These are phyloP conservation scores for Oppia nitens DNA, from an alignment of 1,140 invertebrate species.

Conservation along the genomic window DNA sequence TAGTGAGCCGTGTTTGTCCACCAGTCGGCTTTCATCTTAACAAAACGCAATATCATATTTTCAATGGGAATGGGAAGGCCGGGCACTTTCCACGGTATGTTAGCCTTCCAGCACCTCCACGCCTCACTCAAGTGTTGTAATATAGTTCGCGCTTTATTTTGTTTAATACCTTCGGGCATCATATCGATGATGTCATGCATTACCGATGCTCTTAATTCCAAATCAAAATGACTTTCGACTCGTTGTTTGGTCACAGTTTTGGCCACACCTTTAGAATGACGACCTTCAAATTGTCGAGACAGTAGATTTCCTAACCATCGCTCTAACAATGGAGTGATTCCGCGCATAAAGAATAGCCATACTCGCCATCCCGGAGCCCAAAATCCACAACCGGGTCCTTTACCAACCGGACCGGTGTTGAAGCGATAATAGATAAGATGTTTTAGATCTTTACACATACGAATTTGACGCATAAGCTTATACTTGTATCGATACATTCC, in stretches of 20 bases:
- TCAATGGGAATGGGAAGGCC: slow-evolving; percentile 97
- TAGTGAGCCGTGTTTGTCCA: slow-evolving; percentile 99
- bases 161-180: slow-evolving; percentile 99
- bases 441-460: slow-evolving; percentile 99
- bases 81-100: slow-evolving; percentile 99
- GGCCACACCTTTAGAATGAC: slow-evolving; percentile 95
- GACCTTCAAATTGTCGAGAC: slow-evolving; percentile 94
- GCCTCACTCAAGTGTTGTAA: slow-evolving; percentile 97
- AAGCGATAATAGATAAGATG: slow-evolving; percentile 99
- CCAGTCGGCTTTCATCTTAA: slow-evolving; percentile 99
- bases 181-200: slow-evolving; percentile 99
- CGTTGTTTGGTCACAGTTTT: slow-evolving; percentile 99
- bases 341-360: slow-evolving; percentile 98
- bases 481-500: slow-evolving; percentile 99
- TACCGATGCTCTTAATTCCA: slow-evolving; percentile 89
- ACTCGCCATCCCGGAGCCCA: slow-evolving; percentile 99
- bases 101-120: slow-evolving; percentile 99
- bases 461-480: slow-evolving; percentile 97
- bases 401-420: slow-evolving; percentile 94
- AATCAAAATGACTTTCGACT: slow-evolving; percentile 97
- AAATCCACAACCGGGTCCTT: slow-evolving; percentile 96
- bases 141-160: slow-evolving; percentile 97
- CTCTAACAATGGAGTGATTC: slow-evolving; percentile 92
- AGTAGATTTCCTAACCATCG: slow-evolving; percentile 95
- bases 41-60: slow-evolving; percentile 98